These are phyloP conservation scores for Phoxinus phoxinus DNA, from an alignment of 2,113 vertebrate genomes.

Conservation along the genomic window DNA sequence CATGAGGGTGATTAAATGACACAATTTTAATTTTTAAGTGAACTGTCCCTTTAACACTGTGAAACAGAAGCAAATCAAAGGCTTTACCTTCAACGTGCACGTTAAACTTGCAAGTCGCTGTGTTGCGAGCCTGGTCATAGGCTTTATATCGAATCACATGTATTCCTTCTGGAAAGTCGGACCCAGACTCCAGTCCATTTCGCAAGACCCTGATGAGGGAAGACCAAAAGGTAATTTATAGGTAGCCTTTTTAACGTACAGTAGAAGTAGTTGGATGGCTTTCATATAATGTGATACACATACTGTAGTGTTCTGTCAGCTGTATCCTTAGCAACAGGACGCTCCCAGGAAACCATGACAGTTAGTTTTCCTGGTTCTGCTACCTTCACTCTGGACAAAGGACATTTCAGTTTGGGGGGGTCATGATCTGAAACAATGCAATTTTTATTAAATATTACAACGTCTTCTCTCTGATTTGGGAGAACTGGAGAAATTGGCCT, in stretches of 20 bases:
- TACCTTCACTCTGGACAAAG: slow-evolving; percentile 84
- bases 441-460: slow-evolving; percentile 30
- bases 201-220: slow-evolving; percentile 79
- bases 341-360: slow-evolving; percentile 86
- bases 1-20: background rate
- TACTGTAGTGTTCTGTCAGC: slow-evolving; percentile 88
- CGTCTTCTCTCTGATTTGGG: background rate
- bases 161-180: slow-evolving; percentile 85
- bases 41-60: background rate
- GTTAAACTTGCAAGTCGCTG: slow-evolving; percentile 93
- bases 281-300: slow-evolving; percentile 46
- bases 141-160: slow-evolving; percentile 88
- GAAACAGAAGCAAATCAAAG: background rate
- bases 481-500: background rate
- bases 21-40: background rate
- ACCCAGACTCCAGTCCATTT: slow-evolving; percentile 83
- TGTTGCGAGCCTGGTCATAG: slow-evolving; percentile 89
- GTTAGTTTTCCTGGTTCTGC: slow-evolving; percentile 91
- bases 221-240: background rate
- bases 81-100: slow-evolving; percentile 87
- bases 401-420: slow-evolving; percentile 93
- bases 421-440: slow-evolving; percentile 82
- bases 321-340: slow-evolving; percentile 86
- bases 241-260: background rate
- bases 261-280: background rate